These are phyloP conservation scores for Oryzias melastigma DNA, from an alignment of 2,113 vertebrate genomes.

Conservation along the genomic window DNA sequence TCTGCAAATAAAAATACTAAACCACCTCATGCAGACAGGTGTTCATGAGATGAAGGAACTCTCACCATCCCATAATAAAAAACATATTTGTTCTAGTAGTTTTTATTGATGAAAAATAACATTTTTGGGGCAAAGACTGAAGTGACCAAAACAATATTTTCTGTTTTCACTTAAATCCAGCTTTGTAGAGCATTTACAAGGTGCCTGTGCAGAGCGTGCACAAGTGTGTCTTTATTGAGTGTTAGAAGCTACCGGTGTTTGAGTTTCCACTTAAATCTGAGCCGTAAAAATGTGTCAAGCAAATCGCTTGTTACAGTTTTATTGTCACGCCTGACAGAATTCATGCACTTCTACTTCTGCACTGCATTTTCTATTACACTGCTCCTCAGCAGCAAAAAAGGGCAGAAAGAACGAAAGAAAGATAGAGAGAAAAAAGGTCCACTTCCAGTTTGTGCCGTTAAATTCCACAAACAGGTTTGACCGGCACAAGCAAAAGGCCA, in stretches of 20 bases:
- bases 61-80: no score
- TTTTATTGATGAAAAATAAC: no score
- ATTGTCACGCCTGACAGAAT: conserved; percentile 57
- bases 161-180: conserved; percentile 72
- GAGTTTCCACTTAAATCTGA: conserved; percentile 66
- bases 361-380: background rate
- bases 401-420: background rate
- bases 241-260: conserved; percentile 63
- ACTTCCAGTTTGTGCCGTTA: no score
- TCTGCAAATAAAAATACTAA: no score
- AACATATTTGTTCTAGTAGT: no score
- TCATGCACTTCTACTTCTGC: conserved; percentile 30
- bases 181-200: conserved; percentile 63
- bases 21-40: no score
- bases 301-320: conserved; percentile 67
- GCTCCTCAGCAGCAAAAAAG: background rate
- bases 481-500: conserved; percentile 54
- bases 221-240: conserved; percentile 72
- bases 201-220: conserved; percentile 53
- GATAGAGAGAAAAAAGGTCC: no score
- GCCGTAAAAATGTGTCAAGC: conserved; percentile 71
- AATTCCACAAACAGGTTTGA: background rate
- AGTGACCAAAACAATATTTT: conserved; percentile 45
- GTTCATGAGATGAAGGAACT: no score
- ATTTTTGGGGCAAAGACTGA: background rate